Conservation (phyloP, 1,140 invertebrate species). For the Hydropsyche tenuis region DNA sequence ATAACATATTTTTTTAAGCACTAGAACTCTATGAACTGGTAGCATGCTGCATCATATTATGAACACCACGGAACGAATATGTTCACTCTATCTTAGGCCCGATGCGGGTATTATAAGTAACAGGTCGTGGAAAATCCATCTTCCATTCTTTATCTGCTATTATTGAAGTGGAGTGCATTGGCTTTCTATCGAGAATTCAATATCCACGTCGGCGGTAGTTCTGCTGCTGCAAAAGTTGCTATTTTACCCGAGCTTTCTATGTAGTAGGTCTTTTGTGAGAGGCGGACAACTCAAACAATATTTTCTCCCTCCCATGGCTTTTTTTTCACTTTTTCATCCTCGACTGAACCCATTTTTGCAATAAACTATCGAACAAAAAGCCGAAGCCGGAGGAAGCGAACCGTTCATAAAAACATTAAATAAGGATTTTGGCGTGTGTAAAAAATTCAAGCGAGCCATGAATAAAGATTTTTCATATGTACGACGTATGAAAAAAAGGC, state of each 20-base stretch:
- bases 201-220: not conserved
- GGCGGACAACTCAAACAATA: constrained; percentile 23
- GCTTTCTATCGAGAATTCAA: constrained; percentile 1
- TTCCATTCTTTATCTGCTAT: constrained; percentile 13
- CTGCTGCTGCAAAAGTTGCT: constrained; percentile 20
- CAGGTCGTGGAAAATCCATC: not conserved
- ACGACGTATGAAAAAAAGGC: too few species aligned
- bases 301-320: not conserved
- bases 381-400: not conserved
- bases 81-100: too few species aligned
- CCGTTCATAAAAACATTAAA: not conserved
- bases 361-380: constrained; percentile 14
- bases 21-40: too few species aligned
- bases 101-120: not conserved
- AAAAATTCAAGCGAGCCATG: too few species aligned
- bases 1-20: too few species aligned
- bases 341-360: constrained; percentile 24
- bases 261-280: constrained; percentile 6
- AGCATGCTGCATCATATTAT: too few species aligned
- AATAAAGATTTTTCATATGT: too few species aligned
- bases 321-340: constrained; percentile 10
- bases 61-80: too few species aligned
- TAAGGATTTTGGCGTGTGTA: too few species aligned
- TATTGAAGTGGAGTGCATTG: constrained; percentile 17
- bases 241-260: constrained; percentile 8